phyloP scores from a whole-genome alignment of 2,113 vertebrate genomes.

The Brienomyrus brachyistius region DNA sequence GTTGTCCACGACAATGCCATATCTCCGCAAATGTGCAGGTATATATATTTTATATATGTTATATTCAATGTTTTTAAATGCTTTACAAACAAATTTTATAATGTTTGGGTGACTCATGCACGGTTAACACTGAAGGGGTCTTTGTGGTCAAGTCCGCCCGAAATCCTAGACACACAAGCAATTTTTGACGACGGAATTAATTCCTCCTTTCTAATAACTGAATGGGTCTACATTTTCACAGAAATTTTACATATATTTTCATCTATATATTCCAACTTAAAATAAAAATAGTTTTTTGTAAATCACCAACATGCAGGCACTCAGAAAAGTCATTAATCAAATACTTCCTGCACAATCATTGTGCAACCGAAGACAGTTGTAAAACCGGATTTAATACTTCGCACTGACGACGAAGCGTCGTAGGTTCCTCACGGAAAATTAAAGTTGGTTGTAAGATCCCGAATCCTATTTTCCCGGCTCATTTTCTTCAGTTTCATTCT shows the following conservation, averaged over 20 bases:
- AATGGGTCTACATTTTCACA: neutral
- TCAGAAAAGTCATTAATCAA: slow-evolving; percentile 59
- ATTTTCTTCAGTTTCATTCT: slow-evolving; percentile 99
- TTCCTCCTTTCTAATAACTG: neutral
- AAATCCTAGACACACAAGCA: neutral
- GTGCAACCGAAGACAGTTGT: slow-evolving; percentile 46
- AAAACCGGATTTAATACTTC: slow-evolving; percentile 35
- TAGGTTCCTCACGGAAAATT: slow-evolving; percentile 95
- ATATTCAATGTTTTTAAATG: neutral
- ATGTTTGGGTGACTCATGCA: slow-evolving; percentile 7
- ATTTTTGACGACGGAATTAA: neutral
- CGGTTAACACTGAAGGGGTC: neutral
- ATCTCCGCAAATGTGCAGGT: neutral
- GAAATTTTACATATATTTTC: slow-evolving; percentile 51
- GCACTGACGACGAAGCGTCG: slow-evolving; percentile 47
- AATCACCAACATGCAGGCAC: slow-evolving; percentile 39
- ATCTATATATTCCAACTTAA: slow-evolving; percentile 40
- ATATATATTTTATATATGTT: neutral
- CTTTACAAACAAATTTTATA: neutral
- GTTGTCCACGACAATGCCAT: neutral
- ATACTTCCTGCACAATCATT: slow-evolving; percentile 43
- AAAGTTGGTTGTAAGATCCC: slow-evolving; percentile 94
- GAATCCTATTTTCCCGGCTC: slow-evolving; percentile 95
- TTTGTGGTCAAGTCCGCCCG: neutral
- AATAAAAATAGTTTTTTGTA: slow-evolving; percentile 35